phyloP scores from a whole-genome alignment of 2,888 invertebrate species.

The Shargacucullia verbasci region DNA sequence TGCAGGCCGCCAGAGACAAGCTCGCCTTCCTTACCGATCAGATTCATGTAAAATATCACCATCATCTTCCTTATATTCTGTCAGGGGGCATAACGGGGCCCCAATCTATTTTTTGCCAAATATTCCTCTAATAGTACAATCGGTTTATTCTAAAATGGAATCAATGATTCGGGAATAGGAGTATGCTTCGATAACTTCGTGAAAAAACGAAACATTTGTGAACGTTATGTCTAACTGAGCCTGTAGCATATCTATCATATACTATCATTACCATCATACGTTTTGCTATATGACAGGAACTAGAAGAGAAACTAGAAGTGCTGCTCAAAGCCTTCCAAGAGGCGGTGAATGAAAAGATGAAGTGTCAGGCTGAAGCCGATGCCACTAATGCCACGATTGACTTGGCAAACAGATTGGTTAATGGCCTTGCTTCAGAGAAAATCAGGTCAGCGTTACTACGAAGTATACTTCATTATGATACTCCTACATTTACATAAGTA shows the following conservation, averaged over 20 bases:
- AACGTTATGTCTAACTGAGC: too few relatives aligned
- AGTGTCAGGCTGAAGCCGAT: conserved; percentile 97
- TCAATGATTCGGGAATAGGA: too few relatives aligned
- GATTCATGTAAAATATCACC: conserved; percentile 84
- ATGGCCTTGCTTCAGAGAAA: conserved; percentile 97
- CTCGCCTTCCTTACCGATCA: conserved; percentile 93
- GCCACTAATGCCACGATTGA: conserved; percentile 96
- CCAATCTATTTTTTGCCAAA: too few relatives aligned
- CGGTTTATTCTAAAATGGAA: too few relatives aligned
- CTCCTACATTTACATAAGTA: too few relatives aligned
- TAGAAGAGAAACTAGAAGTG: conserved; percentile 93
- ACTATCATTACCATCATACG: neutral
- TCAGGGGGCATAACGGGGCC: too few relatives aligned
- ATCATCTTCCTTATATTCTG: neutral
- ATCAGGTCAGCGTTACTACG: conserved; percentile 69
- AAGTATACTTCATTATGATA: too few relatives aligned
- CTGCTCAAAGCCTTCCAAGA: conserved; percentile 95
- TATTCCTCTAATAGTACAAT: too few relatives aligned
- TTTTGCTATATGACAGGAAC: conserved; percentile 77
- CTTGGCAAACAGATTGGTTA: conserved; percentile 96
- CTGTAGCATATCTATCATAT: too few relatives aligned
- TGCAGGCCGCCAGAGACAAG: conserved; percentile 94
- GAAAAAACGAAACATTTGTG: too few relatives aligned
- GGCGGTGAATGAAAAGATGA: conserved; percentile 95
- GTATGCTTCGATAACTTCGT: too few relatives aligned